These are phyloP conservation scores for Drosophila subquinaria DNA, from an alignment of 2,888 invertebrate species.

Conservation along the genomic window DNA sequence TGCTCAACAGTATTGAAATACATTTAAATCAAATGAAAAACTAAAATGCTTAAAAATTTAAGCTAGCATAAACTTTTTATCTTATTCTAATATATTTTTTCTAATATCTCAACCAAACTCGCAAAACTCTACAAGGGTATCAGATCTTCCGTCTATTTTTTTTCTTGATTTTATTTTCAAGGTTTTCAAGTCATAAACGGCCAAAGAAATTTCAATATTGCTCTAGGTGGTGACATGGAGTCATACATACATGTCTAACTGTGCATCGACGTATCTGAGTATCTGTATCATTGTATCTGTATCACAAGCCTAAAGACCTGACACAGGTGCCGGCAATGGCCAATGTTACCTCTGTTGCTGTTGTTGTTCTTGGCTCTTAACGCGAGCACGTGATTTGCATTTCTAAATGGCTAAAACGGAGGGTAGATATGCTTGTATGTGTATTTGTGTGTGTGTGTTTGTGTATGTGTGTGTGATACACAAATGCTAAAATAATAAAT, in stretches of 20 bases:
- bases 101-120: no score
- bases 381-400: conserved; percentile 79
- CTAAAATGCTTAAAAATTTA: no score
- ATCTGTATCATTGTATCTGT: conserved; percentile 46
- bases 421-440: conserved; percentile 1
- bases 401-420: conserved; percentile 60
- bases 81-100: no score
- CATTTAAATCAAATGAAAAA: no score
- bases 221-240: conserved; percentile 23
- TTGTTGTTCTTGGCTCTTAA: conserved; percentile 61
- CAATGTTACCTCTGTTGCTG: conserved; percentile 34
- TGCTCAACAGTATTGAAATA: no score
- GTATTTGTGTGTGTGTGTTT: conserved; percentile 27
- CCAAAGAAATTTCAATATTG: conserved; percentile 65
- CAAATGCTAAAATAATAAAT: conserved; percentile 82
- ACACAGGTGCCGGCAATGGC: conserved; percentile 64
- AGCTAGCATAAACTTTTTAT: no score
- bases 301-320: conserved; percentile 48
- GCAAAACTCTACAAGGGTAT: no score
- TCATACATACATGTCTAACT: conserved; percentile 28
- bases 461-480: conserved; percentile 48
- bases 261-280: conserved; percentile 35
- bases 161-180: conserved; percentile 46
- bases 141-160: not conserved
- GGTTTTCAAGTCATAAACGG: conserved; percentile 42